Percentiles rank a stretch among this genome's conserved stretches.
Conservation (phyloP, 1,140 invertebrate genomes). For the Samia ricini region DNA sequence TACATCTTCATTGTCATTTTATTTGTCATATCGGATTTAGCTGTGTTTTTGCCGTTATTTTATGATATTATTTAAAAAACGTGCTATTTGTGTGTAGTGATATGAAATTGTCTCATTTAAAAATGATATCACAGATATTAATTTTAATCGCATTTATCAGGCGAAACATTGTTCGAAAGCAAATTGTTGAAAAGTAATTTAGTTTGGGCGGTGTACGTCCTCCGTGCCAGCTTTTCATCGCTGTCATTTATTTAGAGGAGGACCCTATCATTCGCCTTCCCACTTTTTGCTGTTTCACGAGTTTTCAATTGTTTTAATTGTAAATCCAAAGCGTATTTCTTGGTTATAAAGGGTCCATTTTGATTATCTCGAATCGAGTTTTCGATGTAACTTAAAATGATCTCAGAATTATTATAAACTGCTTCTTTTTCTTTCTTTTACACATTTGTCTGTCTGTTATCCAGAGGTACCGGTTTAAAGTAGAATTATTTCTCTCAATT, state of each 20-base stretch:
- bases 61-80: background rate
- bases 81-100: too few relatives aligned
- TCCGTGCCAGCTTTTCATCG: slow-evolving; percentile 29
- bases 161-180: slow-evolving; percentile 39
- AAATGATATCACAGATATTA: slow-evolving; percentile 25
- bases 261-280: slow-evolving; percentile 37
- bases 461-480: too few relatives aligned
- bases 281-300: slow-evolving; percentile 30
- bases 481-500: too few relatives aligned
- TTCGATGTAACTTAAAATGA: background rate
- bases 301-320: slow-evolving; percentile 41
- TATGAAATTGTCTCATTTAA: too few relatives aligned
- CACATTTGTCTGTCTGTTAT: too few relatives aligned
- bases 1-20: background rate
- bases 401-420: background rate
- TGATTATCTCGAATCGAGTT: background rate
- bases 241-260: slow-evolving; percentile 43
- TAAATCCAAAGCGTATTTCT: slow-evolving; percentile 39
- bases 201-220: slow-evolving; percentile 34
- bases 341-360: slow-evolving; percentile 40
- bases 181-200: slow-evolving; percentile 48
- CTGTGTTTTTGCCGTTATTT: too few relatives aligned
- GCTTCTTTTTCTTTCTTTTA: too few relatives aligned
- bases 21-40: background rate
- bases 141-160: slow-evolving; percentile 26